phyloP scores from a whole-genome alignment of 2,888 invertebrate genomes.

The Luperina testacea region DNA sequence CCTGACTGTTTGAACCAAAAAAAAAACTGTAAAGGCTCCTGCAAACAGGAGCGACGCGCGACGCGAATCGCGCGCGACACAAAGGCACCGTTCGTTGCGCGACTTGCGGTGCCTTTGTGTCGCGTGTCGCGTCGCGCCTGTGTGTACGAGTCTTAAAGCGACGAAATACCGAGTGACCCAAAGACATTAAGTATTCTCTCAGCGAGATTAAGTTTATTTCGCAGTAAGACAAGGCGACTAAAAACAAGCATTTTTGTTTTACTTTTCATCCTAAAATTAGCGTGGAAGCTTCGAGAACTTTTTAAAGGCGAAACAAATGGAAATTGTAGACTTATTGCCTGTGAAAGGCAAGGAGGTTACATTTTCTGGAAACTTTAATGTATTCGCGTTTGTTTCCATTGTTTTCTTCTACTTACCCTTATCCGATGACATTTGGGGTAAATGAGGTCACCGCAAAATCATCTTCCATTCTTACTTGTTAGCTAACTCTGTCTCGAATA shows the following conservation, averaged over 20 bases:
- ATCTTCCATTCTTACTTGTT: neutral
- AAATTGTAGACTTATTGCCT: conserved; percentile 60
- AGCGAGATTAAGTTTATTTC: conserved; percentile 4
- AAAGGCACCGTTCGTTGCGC: too few relatives aligned
- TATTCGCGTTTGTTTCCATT: conserved; percentile 38
- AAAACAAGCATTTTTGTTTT: conserved; percentile 32
- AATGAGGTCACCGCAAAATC: neutral
- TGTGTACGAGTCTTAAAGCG: too few relatives aligned
- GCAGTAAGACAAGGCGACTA: neutral
- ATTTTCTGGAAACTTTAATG: conserved; percentile 55
- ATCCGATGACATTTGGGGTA: neutral
- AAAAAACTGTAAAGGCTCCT: too few relatives aligned
- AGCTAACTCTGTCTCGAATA: too few relatives aligned
- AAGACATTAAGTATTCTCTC: conserved; percentile 18
- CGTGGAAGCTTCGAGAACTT: conserved; percentile 42
- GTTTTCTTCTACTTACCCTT: neutral
- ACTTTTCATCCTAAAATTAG: conserved; percentile 45
- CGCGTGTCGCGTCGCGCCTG: too few relatives aligned
- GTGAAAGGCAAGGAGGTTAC: conserved; percentile 40
- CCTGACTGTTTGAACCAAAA: neutral
- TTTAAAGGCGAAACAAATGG: conserved; percentile 47
- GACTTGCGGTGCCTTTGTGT: too few relatives aligned
- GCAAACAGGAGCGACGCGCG: too few relatives aligned
- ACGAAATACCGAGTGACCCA: neutral
- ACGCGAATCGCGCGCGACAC: too few relatives aligned